Evolutionary conservation across 2,797 vertebrate genomes (phyloP).

Genomic region (Anguilla marmorata): DNA sequence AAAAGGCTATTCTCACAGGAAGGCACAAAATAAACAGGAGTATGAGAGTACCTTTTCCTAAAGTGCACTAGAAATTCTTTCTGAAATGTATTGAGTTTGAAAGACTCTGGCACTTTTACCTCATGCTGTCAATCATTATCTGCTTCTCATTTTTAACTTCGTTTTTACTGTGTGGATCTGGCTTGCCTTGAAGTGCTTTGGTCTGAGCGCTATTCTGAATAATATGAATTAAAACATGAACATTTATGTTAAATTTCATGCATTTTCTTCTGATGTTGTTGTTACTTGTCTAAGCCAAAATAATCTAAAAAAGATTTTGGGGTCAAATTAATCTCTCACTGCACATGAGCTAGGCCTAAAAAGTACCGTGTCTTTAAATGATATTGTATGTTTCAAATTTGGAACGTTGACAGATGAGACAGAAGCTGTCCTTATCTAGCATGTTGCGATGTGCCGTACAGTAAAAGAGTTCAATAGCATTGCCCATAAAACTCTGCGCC

Average conservation of each 20-base stretch:
- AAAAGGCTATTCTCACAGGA: not conserved
- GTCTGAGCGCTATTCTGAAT: not conserved
- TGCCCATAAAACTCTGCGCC: constrained; percentile 75
- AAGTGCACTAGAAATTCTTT: not conserved
- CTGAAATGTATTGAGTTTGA: constrained; percentile 13
- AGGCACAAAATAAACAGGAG: not conserved
- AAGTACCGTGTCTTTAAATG: not conserved
- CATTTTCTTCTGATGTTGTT: not conserved
- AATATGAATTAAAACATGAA: constrained; percentile 2
- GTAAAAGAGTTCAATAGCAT: constrained; percentile 74
- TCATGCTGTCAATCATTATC: not conserved
- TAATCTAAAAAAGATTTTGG: constrained; percentile 13
- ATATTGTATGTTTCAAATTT: constrained; percentile 11
- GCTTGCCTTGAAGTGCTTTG: not conserved
- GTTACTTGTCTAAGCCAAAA: not conserved
- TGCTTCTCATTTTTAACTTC: not conserved
- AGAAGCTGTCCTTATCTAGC: constrained; percentile 29
- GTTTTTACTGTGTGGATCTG: not conserved
- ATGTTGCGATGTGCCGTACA: constrained; percentile 57
- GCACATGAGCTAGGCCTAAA: not conserved
- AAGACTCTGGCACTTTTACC: not conserved
- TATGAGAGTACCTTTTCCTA: not conserved
- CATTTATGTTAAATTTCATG: not conserved
- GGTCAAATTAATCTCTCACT: not conserved
- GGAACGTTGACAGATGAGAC: constrained; percentile 17